Conservation (phyloP, 2,113 vertebrate species). For the Arvicanthis niloticus region DNA sequence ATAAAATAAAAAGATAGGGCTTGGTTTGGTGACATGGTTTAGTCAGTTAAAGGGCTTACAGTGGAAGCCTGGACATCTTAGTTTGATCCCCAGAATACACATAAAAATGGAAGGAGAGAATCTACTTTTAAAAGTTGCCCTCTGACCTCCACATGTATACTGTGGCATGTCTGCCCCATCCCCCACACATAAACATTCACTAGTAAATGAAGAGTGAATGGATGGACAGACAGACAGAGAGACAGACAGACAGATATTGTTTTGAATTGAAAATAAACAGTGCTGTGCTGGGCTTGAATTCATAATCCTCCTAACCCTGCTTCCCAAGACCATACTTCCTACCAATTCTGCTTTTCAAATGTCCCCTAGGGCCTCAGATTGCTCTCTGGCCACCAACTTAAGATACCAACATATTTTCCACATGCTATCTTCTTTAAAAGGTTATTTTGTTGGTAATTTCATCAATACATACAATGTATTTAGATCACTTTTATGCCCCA, state of each 20-base stretch:
- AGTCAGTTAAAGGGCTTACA: not conserved
- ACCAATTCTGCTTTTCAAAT: not conserved
- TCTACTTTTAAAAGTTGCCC: not conserved
- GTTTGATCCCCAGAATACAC: not conserved
- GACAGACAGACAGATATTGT: not conserved
- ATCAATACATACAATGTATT: not conserved
- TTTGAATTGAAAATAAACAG: not conserved
- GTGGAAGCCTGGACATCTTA: not conserved
- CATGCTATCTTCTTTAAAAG: conserved; percentile 21
- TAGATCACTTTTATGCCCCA: not conserved
- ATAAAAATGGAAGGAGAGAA: not conserved
- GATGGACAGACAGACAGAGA: too few relatives aligned
- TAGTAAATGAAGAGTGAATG: not conserved
- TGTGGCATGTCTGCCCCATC: not conserved
- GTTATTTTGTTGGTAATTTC: not conserved
- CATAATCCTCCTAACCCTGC: not conserved
- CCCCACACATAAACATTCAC: not conserved
- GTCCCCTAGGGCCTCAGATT: not conserved
- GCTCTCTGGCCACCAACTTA: conserved; percentile 33
- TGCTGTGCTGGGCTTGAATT: not conserved
- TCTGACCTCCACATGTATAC: not conserved
- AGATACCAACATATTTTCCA: conserved; percentile 28
- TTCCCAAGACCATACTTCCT: too few relatives aligned
- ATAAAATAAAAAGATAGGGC: not conserved
- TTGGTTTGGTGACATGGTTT: not conserved